Evolutionary conservation across 2,797 vertebrate species (phyloP).

Genomic region (Phoeniculus purpureus): DNA sequence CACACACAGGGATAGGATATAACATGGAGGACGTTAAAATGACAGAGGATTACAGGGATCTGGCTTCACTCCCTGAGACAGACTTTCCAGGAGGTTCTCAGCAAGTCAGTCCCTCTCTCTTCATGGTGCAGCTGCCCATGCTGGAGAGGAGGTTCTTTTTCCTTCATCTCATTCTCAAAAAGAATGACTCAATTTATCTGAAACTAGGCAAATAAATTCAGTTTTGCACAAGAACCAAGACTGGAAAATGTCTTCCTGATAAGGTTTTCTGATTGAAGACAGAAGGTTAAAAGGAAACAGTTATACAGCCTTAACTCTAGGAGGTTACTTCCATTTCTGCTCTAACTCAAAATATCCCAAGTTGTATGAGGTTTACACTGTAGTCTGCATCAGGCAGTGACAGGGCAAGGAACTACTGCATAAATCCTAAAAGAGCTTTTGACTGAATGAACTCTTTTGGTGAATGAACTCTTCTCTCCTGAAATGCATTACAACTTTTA

Average conservation of each 20-base stretch:
- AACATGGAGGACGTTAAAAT: conserved; percentile 8
- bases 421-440: conserved; percentile 5
- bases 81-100: conserved; percentile 17
- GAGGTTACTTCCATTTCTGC: conserved; percentile 22
- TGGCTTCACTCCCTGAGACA: neutral
- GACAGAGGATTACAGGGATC: neutral
- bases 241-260: conserved; percentile 34
- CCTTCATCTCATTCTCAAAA: neutral
- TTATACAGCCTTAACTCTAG: conserved; percentile 16
- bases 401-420: neutral
- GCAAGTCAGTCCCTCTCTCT: neutral
- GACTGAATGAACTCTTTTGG: no score
- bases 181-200: neutral
- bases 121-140: accelerated
- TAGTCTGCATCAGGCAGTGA: neutral
- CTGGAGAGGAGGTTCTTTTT: neutral
- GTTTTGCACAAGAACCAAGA: conserved; percentile 29
- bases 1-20: neutral
- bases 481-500: conserved; percentile 17
- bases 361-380: conserved; percentile 21
- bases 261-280: conserved; percentile 45
- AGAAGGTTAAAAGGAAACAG: conserved; percentile 39
- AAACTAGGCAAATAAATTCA: conserved; percentile 39
- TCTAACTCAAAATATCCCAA: conserved; percentile 42
- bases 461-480: conserved; percentile 27